phyloP scores from a whole-genome alignment of 2,113 vertebrate genomes.

The Noctilio leporinus region DNA sequence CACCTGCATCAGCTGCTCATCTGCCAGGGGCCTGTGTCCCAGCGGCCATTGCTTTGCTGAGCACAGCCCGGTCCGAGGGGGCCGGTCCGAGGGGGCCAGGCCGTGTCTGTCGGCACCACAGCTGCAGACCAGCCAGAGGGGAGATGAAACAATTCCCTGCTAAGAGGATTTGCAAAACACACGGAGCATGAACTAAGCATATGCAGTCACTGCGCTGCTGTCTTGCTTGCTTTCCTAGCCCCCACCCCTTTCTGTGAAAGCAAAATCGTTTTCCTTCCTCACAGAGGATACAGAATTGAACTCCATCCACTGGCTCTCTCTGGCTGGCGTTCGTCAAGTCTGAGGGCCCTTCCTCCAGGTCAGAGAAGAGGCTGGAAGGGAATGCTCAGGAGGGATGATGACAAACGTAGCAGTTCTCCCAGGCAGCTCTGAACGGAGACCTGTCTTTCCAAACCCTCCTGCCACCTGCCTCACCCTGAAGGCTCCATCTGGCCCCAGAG shows the following conservation, averaged over 20 bases:
- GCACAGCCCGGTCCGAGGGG: too few relatives aligned
- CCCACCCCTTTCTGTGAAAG: not conserved
- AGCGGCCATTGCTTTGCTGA: conserved; percentile 30
- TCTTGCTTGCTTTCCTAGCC: not conserved
- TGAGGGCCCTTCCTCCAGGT: fast-evolving
- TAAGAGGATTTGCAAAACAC: conserved; percentile 69
- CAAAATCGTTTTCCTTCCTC: not conserved
- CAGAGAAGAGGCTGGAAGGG: not conserved
- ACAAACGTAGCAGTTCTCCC: not conserved
- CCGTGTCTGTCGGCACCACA: conserved; percentile 35
- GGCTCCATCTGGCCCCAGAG: not conserved
- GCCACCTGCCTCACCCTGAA: not conserved
- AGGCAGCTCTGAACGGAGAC: not conserved
- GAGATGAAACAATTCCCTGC: conserved; percentile 42
- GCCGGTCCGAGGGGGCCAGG: conserved; percentile 38
- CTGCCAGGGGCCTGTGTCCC: conserved; percentile 36
- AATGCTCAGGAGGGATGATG: not conserved
- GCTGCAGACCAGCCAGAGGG: conserved; percentile 49
- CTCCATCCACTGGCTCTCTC: not conserved
- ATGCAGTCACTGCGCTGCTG: not conserved
- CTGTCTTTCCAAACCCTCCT: not conserved
- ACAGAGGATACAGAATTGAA: not conserved
- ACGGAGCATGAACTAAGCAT: conserved; percentile 28
- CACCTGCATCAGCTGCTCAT: conserved; percentile 52
- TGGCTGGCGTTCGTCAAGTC: not conserved